Evolutionary conservation across 2,888 invertebrate species (phyloP), one percentile per base, ranked within the genome.

Genomic region (Apamea monoglypha): DNA sequence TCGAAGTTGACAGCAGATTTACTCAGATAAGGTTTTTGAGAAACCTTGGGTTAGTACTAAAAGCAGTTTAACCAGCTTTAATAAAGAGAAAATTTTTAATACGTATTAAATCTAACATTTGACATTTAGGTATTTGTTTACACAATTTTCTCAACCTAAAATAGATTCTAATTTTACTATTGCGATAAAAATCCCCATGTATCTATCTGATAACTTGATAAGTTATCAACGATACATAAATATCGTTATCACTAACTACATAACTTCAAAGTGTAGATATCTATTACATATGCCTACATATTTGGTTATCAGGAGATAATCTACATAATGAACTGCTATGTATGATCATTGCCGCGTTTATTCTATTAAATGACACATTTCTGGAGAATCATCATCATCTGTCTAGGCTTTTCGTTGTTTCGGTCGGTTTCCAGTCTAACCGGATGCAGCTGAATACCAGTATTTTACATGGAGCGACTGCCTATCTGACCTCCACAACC

Each of bases 251-350:
- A 70, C n/a, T 36, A 66, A 76, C 74, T 56, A 69, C 36, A 56
- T 74, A 85, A 69, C 78, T 80, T 66, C 64, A 47, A 83, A 83
- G 40, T 74, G 68, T 80, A 50, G 74, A 47, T 78, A 88, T 73
- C 64, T 83, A 79, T 81, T 80, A 77, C 75, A 76, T 76, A 36
- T 69, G 14, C 64, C 75, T 71, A 56, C 56, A 56, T 77, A 75
- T 82, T 78, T 77, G 78, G 66, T 73, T 86, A 84, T 87, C 82
- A 8, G 12, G 1, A 50, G 78, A 85, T 84, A 75, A 77, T 78
- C 61, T 50, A 18, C 8, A 53, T 47, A 21, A 53, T 8, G 53
- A 21, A 21, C 7, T 53, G 21, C 5, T 72, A 36, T 56, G 21
- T 56, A 56, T 32, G n/a, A 36, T 14, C 18, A 32, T 3, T 10